A percentile compares a stretch with the other conserved stretches of the same genome.
Evolutionary conservation across 2,113 vertebrate genomes (phyloP).

Genomic region (Centropus unirufus): DNA sequence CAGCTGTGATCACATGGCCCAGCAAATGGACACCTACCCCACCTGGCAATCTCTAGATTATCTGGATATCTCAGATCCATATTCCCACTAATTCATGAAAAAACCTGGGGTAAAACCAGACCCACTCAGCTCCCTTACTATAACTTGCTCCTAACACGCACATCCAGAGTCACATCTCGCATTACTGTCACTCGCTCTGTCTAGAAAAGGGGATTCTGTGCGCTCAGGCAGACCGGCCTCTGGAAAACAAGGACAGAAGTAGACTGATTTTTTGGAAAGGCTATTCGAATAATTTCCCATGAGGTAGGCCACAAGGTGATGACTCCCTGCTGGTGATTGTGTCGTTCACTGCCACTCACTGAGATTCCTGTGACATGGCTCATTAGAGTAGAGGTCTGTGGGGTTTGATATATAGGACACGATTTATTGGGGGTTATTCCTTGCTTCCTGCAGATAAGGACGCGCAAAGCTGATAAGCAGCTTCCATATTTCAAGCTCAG

Average conservation of each 20-base stretch:
- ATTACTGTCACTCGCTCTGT: slow-evolving; percentile 40
- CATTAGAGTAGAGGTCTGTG: rapidly evolving
- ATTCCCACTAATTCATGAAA: rapidly evolving
- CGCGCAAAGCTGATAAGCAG: rapidly evolving
- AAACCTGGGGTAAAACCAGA: background rate
- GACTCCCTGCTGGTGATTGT: background rate
- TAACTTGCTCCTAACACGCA: background rate
- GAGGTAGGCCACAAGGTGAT: background rate
- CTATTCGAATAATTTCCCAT: background rate
- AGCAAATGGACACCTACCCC: background rate
- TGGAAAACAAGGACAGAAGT: slow-evolving; percentile 17
- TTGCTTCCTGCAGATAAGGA: background rate
- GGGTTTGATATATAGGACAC: background rate
- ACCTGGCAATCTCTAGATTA: background rate
- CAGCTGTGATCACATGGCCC: background rate
- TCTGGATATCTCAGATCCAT: background rate
- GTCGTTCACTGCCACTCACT: background rate
- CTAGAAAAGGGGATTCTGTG: background rate
- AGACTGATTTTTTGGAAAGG: background rate
- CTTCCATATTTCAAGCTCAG: background rate
- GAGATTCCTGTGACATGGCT: background rate
- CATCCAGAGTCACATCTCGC: background rate
- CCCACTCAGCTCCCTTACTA: background rate
- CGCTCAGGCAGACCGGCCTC: slow-evolving; percentile 33
- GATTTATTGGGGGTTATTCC: background rate